Evolutionary conservation across 2,888 invertebrate species (phyloP).

Genomic region (Meiosimyza platycephala): DNA sequence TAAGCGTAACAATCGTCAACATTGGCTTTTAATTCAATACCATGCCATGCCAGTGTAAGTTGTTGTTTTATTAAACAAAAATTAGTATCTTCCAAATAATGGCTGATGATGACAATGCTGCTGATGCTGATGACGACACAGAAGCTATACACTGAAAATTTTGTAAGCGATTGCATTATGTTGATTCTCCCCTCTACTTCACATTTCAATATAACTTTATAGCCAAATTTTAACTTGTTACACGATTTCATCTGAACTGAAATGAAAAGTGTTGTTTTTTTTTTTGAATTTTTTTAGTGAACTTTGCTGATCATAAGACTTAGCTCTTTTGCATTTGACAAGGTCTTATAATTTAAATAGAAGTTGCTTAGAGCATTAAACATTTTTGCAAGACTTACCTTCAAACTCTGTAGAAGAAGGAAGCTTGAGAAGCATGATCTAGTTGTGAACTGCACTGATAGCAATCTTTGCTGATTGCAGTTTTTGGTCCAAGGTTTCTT

Average conservation of each 20-base stretch:
- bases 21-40: background rate
- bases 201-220: background rate
- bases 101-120: background rate
- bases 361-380: too few species aligned
- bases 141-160: background rate
- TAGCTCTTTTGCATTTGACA: background rate
- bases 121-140: slow-evolving; percentile 9
- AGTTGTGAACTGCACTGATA: too few species aligned
- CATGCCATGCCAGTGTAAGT: too few species aligned
- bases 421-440: too few species aligned
- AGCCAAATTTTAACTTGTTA: slow-evolving; percentile 4
- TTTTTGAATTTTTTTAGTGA: background rate
- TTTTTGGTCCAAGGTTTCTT: too few species aligned
- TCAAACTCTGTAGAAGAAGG: too few species aligned
- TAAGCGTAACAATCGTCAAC: slow-evolving; percentile 3
- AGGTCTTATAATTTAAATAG: background rate
- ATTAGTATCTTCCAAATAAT: background rate
- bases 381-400: too few species aligned
- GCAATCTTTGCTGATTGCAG: too few species aligned
- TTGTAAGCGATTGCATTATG: background rate
- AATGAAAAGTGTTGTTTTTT: background rate
- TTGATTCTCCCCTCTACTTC: background rate
- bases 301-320: background rate
- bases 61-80: background rate
- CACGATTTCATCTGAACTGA: slow-evolving; percentile 5